phyloP scores from a whole-genome alignment of 2,113 vertebrate species.

The Pantherophis guttatus region DNA sequence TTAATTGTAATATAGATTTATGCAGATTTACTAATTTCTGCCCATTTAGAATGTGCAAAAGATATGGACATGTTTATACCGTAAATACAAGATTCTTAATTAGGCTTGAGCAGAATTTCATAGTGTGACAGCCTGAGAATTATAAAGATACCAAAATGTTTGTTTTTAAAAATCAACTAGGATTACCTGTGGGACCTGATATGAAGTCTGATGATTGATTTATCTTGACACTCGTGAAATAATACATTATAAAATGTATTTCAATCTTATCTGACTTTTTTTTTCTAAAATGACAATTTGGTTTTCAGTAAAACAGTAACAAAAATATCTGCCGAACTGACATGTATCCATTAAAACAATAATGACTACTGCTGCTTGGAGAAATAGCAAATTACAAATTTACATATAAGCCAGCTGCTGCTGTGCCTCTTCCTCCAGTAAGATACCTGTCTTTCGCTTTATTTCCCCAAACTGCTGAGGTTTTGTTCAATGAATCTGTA shows the following conservation, averaged over 20 bases:
- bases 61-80: background rate
- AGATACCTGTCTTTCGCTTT: fast-evolving
- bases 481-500: background rate
- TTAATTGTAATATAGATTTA: background rate
- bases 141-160: background rate
- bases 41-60: background rate
- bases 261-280: slow-evolving; percentile 1
- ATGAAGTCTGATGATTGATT: slow-evolving; percentile 4
- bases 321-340: background rate
- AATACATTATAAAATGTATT: slow-evolving; percentile 21
- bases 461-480: background rate
- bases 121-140: background rate
- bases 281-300: background rate
- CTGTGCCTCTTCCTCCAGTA: background rate
- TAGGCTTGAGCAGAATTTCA: background rate
- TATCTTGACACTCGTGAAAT: slow-evolving; percentile 9
- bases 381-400: background rate
- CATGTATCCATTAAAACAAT: background rate
- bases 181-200: background rate
- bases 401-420: background rate
- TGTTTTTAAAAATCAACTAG: background rate
- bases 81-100: background rate
- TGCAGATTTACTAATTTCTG: background rate
- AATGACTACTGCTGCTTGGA: background rate
- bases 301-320: background rate